Percentiles rank a stretch among this genome's conserved stretches.
phyloP scores from a whole-genome alignment of 2,888 invertebrate species.

The Hypena proboscidalis region DNA sequence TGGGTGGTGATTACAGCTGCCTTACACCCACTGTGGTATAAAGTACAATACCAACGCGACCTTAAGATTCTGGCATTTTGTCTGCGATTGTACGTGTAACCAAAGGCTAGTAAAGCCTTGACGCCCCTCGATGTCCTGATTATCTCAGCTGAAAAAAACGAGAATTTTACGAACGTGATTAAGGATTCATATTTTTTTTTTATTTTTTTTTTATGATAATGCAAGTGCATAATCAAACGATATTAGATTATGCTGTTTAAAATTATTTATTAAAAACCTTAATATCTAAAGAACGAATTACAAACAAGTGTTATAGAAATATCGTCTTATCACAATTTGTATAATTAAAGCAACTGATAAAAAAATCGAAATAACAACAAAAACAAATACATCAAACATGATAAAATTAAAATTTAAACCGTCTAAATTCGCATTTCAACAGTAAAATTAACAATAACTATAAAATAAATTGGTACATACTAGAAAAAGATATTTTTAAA shows the following conservation, averaged over 20 bases:
- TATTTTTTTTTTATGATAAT: too few species aligned
- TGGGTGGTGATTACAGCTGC: conserved; percentile 19
- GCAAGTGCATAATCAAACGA: too few species aligned
- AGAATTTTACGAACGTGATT: neutral
- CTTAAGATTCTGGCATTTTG: neutral
- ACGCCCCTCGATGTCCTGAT: conserved; percentile 1
- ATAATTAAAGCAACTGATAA: conserved; percentile 34
- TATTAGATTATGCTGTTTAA: too few species aligned
- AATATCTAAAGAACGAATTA: conserved; percentile 2
- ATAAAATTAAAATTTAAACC: too few species aligned
- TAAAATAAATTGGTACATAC: too few species aligned
- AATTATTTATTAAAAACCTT: conserved; percentile 4
- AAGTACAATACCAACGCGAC: conserved; percentile 21
- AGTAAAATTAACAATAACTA: too few species aligned
- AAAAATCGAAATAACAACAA: conserved; percentile 27
- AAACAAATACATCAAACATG: conserved; percentile 32
- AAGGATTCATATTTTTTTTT: neutral
- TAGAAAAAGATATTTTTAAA: too few species aligned
- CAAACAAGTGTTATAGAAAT: conserved; percentile 13
- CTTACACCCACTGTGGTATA: conserved; percentile 23
- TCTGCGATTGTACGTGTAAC: conserved; percentile 13
- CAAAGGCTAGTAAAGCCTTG: conserved; percentile 17
- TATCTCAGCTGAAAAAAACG: conserved; percentile 5
- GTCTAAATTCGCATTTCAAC: too few species aligned
- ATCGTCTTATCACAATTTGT: conserved; percentile 28